These are phyloP conservation scores for Elephas maximus DNA, from an alignment of 2,113 vertebrate genomes.

Conservation along the genomic window DNA sequence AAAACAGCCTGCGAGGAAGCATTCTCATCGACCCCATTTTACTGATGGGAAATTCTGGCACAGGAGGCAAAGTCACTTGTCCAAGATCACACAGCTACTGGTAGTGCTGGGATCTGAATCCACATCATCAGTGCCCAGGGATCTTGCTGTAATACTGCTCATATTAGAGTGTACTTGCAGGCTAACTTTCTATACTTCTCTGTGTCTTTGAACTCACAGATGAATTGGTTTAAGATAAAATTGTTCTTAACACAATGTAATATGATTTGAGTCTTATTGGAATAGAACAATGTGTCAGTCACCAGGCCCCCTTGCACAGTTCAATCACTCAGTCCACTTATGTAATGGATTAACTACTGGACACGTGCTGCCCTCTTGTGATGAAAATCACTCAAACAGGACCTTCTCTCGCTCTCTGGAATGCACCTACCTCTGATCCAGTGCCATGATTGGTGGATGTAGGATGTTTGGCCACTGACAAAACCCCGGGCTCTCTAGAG, in stretches of 20 bases:
- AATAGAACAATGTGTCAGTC: neutral
- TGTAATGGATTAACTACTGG: neutral
- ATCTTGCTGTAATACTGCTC: neutral
- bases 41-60: neutral
- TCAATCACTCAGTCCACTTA: neutral
- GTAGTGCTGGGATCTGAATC: neutral
- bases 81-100: neutral
- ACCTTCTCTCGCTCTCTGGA: neutral
- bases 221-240: neutral
- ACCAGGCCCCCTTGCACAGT: neutral
- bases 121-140: neutral
- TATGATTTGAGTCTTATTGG: neutral
- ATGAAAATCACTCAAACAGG: neutral
- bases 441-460: neutral
- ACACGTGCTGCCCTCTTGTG: constrained; percentile 64
- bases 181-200: neutral
- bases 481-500: neutral
- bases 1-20: neutral
- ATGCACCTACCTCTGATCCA: neutral
- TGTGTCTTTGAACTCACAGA: neutral
- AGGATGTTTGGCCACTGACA: too few relatives aligned
- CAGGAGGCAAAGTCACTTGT: neutral
- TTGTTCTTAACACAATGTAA: neutral
- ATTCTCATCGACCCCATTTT: neutral
- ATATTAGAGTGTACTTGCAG: neutral